These are phyloP conservation scores for Thecophora atra DNA, from an alignment of 2,888 invertebrate species.

Conservation along the genomic window DNA sequence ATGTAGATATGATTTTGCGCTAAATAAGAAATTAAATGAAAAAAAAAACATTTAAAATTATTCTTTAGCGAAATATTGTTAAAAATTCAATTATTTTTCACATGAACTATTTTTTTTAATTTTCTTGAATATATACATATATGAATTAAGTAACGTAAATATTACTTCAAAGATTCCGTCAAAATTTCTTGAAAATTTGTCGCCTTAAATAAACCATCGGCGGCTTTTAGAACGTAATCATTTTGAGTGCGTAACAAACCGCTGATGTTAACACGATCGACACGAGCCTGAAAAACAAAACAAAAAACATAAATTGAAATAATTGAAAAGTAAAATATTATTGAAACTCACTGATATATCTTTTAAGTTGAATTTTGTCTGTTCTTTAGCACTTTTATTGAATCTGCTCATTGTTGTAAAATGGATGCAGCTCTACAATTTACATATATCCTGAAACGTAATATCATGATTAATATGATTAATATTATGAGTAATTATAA, in stretches of 20 bases:
- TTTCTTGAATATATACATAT: not conserved
- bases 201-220: slow-evolving; percentile 84
- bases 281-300: slow-evolving; percentile 71
- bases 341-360: slow-evolving; percentile 49
- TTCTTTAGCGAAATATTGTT: not conserved
- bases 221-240: slow-evolving; percentile 82
- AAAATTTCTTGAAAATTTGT: slow-evolving; percentile 87
- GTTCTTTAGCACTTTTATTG: slow-evolving; percentile 43
- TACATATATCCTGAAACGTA: no score
- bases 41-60: not conserved
- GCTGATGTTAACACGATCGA: slow-evolving; percentile 86
- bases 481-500: no score
- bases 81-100: not conserved
- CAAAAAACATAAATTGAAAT: no score
- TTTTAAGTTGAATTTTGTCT: slow-evolving; percentile 49
- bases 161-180: slow-evolving; percentile 73
- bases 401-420: slow-evolving; percentile 4
- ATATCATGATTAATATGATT: no score
- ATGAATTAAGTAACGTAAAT: no score
- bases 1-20: slow-evolving; percentile 80
- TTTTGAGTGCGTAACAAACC: slow-evolving; percentile 88
- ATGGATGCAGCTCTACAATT: not conserved
- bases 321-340: not conserved
- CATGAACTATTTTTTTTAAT: not conserved
- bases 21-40: slow-evolving; percentile 46